phyloP scores from a whole-genome alignment of 2,113 vertebrate species.

The Percopsis transmontana region DNA sequence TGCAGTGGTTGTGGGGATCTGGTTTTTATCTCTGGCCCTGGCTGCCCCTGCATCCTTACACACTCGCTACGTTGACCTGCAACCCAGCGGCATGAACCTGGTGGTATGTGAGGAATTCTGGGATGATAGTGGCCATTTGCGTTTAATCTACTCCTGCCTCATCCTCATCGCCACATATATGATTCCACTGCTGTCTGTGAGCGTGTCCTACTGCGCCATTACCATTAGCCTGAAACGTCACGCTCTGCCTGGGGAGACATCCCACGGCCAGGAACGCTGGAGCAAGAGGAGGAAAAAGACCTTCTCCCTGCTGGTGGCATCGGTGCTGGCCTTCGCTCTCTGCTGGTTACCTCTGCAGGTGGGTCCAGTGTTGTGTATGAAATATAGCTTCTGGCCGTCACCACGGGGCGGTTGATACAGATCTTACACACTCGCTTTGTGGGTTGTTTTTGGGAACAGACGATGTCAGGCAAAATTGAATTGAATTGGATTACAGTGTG shows the following conservation, averaged over 20 bases:
- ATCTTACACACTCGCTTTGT: too few species aligned
- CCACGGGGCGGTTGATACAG: too few species aligned
- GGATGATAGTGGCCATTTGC: slow-evolving; percentile 64
- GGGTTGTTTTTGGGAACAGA: too few species aligned
- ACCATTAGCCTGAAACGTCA: slow-evolving; percentile 71
- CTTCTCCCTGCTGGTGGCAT: slow-evolving; percentile 77
- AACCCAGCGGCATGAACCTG: slow-evolving; percentile 71
- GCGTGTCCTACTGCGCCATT: slow-evolving; percentile 81
- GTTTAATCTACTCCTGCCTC: slow-evolving; percentile 79
- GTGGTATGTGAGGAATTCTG: slow-evolving; percentile 83
- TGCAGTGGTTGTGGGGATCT: slow-evolving; percentile 68
- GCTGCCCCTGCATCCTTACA: slow-evolving; percentile 75
- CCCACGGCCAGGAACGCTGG: slow-evolving; percentile 71
- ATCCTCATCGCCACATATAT: slow-evolving; percentile 78
- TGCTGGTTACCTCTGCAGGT: slow-evolving; percentile 82
- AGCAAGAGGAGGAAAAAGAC: slow-evolving; percentile 75
- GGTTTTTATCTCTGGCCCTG: slow-evolving; percentile 75
- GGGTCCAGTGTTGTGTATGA: not conserved
- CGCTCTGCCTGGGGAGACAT: slow-evolving; percentile 69
- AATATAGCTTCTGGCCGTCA: not conserved
- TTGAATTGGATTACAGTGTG: too few species aligned
- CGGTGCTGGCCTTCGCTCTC: slow-evolving; percentile 78
- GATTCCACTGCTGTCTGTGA: slow-evolving; percentile 80
- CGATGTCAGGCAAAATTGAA: too few species aligned
- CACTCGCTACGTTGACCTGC: slow-evolving; percentile 74